Conservation (phyloP, 2,113 vertebrate species). For the Arvicanthis niloticus region DNA sequence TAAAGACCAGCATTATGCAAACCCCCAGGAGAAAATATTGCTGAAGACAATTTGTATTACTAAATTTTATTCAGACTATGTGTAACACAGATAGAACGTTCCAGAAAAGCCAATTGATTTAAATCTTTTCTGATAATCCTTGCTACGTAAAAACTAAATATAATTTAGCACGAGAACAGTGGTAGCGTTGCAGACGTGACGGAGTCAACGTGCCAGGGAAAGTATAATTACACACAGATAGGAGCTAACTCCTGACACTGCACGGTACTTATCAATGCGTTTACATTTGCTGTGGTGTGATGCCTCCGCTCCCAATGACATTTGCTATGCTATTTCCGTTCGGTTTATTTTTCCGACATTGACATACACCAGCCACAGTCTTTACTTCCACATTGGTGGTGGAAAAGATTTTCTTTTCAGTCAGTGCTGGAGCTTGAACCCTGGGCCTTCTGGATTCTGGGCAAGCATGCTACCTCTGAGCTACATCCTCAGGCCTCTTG, state of each 20-base stretch:
- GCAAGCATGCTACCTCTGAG: neutral
- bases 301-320: neutral
- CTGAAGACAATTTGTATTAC: neutral
- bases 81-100: neutral
- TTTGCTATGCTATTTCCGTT: conserved; percentile 21
- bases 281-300: neutral
- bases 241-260: neutral
- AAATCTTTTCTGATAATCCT: conserved; percentile 47
- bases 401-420: neutral
- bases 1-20: conserved; percentile 31
- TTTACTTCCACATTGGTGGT: neutral
- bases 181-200: conserved; percentile 38
- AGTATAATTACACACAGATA: conserved; percentile 13
- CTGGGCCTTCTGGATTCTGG: neutral
- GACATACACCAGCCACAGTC: neutral
- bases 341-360: neutral
- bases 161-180: conserved; percentile 14
- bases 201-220: conserved; percentile 1
- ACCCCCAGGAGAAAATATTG: neutral
- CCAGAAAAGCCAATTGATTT: conserved; percentile 34
- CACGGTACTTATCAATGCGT: neutral
- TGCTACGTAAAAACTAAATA: conserved; percentile 54
- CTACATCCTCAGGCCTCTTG: neutral
- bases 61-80: conserved; percentile 50
- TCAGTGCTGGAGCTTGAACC: neutral